Evolutionary conservation across 2,888 invertebrate genomes (phyloP).

Genomic region (Rosalia funebris): DNA sequence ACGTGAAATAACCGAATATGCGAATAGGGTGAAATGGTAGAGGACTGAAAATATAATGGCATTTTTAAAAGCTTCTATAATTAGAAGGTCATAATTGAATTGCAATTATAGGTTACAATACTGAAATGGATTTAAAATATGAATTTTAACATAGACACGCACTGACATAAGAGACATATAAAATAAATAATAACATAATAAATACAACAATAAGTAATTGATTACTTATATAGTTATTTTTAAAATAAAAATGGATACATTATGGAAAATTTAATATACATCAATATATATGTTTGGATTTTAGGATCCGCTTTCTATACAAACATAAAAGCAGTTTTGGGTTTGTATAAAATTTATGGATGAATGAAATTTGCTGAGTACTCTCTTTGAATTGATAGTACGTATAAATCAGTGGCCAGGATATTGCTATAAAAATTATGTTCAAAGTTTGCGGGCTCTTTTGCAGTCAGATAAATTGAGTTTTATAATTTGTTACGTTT

Average conservation of each 20-base stretch:
- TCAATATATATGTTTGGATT: constrained; percentile 47
- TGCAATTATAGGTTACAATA: too few species aligned
- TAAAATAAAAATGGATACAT: constrained; percentile 1
- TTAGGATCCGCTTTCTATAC: constrained; percentile 54
- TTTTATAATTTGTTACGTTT: constrained; percentile 60
- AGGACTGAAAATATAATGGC: neutral
- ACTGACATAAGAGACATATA: too few species aligned
- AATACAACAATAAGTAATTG: too few species aligned
- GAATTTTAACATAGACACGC: too few species aligned
- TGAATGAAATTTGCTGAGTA: constrained; percentile 61
- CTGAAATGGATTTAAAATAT: too few species aligned
- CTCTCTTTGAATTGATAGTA: constrained; percentile 60
- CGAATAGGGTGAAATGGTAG: neutral
- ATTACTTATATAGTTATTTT: too few species aligned
- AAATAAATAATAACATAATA: too few species aligned
- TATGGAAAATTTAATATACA: constrained; percentile 1
- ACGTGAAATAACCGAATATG: constrained; percentile 5
- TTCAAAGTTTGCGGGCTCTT: constrained; percentile 60
- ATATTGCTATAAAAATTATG: constrained; percentile 61
- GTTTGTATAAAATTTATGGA: constrained; percentile 54
- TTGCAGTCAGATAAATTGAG: constrained; percentile 59
- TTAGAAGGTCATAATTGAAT: neutral
- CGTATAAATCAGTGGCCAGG: constrained; percentile 58
- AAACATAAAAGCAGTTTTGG: constrained; percentile 56
- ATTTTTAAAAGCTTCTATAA: neutral